Evolutionary conservation across 2,797 vertebrate species (phyloP).

Genomic region (Calcarius lapponicus): DNA sequence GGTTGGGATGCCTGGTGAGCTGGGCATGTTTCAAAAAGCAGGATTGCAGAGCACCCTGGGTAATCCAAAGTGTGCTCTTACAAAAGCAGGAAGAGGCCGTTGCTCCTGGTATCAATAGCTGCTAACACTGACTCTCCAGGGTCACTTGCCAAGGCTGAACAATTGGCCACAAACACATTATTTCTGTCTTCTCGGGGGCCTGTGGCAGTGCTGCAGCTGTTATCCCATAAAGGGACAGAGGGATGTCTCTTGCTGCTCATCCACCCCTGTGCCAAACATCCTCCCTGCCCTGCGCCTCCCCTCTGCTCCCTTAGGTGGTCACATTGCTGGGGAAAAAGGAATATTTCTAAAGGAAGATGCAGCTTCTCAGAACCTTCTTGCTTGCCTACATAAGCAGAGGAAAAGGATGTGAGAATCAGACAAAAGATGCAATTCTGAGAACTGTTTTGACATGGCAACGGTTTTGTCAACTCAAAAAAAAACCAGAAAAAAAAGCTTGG

Average conservation of each 20-base stretch:
- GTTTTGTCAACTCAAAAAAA: background rate
- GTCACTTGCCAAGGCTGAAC: conserved; percentile 58
- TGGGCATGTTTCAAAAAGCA: conserved; percentile 30
- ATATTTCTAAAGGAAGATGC: background rate
- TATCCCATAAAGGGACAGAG: conserved; percentile 37
- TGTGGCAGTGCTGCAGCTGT: conserved; percentile 40
- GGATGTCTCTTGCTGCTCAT: background rate
- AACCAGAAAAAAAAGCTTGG: background rate
- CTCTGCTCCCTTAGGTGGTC: background rate
- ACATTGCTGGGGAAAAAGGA: background rate
- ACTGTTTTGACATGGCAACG: background rate
- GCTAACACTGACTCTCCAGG: conserved; percentile 6
- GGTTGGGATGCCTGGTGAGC: conserved; percentile 9
- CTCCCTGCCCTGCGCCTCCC: background rate
- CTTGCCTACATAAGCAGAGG: background rate
- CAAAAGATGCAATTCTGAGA: background rate
- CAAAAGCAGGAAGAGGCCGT: conserved; percentile 41
- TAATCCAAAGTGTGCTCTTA: conserved; percentile 39
- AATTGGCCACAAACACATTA: conserved; percentile 39
- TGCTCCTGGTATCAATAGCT: conserved; percentile 50
- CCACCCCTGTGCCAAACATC: background rate
- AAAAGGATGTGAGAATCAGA: background rate
- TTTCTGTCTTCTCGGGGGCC: conserved; percentile 43
- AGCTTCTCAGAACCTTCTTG: background rate
- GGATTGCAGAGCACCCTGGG: conserved; percentile 44